A percentile compares a stretch with the other conserved stretches of the same genome.
Evolutionary conservation across 2,113 vertebrate genomes (phyloP).

Genomic region (Pycnonotus jocosus): DNA sequence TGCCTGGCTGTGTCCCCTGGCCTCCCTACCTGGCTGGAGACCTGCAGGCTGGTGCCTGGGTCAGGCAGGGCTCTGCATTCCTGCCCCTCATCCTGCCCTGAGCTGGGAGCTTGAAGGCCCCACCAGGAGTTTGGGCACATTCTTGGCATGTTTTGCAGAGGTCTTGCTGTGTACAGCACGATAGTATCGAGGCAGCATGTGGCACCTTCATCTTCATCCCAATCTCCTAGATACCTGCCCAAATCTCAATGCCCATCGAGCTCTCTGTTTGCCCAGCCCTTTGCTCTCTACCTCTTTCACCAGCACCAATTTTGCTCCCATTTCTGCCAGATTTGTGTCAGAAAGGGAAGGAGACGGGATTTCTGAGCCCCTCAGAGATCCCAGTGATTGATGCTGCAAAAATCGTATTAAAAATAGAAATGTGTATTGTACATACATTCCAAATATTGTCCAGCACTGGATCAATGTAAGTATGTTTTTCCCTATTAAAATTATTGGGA

Average conservation of each 20-base stretch:
- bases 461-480: conserved; percentile 1
- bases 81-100: rapidly evolving
- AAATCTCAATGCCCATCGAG: not conserved
- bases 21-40: not conserved
- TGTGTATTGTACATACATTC: not conserved
- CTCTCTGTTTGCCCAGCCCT: not conserved
- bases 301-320: not conserved
- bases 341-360: not conserved
- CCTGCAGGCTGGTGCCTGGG: not conserved
- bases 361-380: not conserved
- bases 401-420: not conserved
- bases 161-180: rapidly evolving
- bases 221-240: not conserved
- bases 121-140: not conserved
- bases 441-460: not conserved
- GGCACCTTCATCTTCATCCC: not conserved
- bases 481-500: not conserved
- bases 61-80: not conserved
- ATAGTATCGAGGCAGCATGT: not conserved
- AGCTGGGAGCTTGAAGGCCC: not conserved
- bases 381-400: not conserved
- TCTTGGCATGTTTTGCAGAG: not conserved
- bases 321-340: not conserved
- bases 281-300: not conserved
- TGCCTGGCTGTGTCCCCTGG: rapidly evolving